These are phyloP conservation scores for Polymixis flavicincta DNA, from an alignment of 2,888 invertebrate genomes.

Conservation along the genomic window DNA sequence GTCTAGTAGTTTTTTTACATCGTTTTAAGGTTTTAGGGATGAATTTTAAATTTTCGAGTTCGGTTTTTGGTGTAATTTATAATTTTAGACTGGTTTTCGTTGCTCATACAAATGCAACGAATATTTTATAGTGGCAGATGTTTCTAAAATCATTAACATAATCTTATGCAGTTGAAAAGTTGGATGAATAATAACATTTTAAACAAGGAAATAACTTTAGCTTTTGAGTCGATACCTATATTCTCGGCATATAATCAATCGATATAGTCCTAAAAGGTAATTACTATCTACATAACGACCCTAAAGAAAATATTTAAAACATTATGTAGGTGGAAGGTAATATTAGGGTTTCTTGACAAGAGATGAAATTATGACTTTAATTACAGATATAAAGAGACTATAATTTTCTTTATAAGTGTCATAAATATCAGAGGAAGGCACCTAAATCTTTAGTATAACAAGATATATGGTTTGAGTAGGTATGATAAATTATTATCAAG, in stretches of 20 bases:
- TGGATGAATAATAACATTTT: no score
- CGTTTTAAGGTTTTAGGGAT: not conserved
- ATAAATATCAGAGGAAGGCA: conserved; percentile 20
- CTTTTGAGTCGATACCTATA: not conserved
- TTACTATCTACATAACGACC: not conserved
- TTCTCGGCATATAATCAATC: not conserved
- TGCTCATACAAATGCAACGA: not conserved
- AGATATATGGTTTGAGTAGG: not conserved
- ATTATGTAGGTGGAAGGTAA: conserved; percentile 7
- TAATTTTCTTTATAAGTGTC: conserved; percentile 15
- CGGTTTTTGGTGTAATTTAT: not conserved
- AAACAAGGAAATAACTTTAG: no score
- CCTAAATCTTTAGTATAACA: not conserved
- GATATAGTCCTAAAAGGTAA: not conserved
- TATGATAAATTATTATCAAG: not conserved
- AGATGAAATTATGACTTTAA: conserved; percentile 39
- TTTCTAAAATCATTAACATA: not conserved
- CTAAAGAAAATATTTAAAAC: conserved; percentile 1
- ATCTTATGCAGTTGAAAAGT: no score
- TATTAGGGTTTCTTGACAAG: conserved; percentile 6
- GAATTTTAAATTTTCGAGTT: not conserved
- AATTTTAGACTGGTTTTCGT: conserved; percentile 15
- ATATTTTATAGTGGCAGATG: conserved; percentile 4
- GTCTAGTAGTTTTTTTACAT: conserved; percentile 6
- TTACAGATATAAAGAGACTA: conserved; percentile 13